Conservation (phyloP, 2,797 vertebrate species). For the Sebastes taczanowskii region DNA sequence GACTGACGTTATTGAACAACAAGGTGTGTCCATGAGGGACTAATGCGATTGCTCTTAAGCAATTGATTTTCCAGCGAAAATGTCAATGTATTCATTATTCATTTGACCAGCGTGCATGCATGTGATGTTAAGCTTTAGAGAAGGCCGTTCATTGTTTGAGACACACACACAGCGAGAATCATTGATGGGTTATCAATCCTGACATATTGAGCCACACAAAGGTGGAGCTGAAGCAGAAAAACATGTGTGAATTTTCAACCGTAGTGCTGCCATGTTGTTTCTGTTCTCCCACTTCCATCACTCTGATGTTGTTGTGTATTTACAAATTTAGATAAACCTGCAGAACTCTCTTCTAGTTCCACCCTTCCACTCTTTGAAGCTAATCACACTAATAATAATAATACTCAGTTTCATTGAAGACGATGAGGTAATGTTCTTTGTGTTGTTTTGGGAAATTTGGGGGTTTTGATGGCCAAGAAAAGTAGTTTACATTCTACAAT, state of each 20-base stretch:
- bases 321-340: neutral
- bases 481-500: neutral
- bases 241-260: neutral
- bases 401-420: neutral
- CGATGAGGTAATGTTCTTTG: neutral
- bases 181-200: conserved; percentile 65
- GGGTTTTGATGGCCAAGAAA: neutral
- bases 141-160: conserved; percentile 48
- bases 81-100: conserved; percentile 83
- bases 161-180: conserved; percentile 26
- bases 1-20: conserved; percentile 71
- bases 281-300: neutral
- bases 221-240: neutral
- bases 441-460: neutral
- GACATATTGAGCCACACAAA: conserved; percentile 52
- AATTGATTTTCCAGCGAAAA: conserved; percentile 79
- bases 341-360: neutral
- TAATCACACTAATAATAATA: neutral
- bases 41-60: conserved; percentile 67
- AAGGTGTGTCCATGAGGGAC: conserved; percentile 64
- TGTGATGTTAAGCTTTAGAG: conserved; percentile 52
- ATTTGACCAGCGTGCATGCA: conserved; percentile 59
- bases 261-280: neutral
- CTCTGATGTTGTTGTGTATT: neutral
- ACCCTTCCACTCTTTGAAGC: neutral